These are phyloP conservation scores for Prostheceraeus crozeri DNA, from an alignment of 2,888 invertebrate genomes.

Conservation along the genomic window DNA sequence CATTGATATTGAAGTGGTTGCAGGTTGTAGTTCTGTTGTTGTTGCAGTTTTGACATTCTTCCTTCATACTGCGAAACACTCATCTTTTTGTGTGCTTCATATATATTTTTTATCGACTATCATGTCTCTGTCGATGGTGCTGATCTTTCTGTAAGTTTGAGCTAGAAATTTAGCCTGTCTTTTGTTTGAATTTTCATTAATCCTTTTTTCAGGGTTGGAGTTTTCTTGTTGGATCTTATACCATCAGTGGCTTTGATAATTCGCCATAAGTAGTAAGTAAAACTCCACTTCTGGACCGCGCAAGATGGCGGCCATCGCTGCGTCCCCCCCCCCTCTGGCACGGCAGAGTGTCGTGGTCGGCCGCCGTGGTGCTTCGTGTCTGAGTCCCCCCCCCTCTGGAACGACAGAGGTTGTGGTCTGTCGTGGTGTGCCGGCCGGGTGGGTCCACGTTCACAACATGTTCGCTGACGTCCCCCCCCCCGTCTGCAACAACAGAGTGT, in stretches of 20 bases:
- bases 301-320: too few species aligned
- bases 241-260: slow-evolving; percentile 3
- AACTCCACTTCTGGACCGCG: too few species aligned
- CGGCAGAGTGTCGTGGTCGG: too few species aligned
- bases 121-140: slow-evolving; percentile 1
- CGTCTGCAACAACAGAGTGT: too few species aligned
- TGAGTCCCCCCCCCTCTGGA: too few species aligned
- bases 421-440: too few species aligned
- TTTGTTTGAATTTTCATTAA: neutral
- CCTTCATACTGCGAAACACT: neutral
- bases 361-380: too few species aligned
- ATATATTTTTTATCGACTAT: neutral
- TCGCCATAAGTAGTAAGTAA: too few species aligned
- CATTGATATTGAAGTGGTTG: neutral
- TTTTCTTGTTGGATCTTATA: neutral
- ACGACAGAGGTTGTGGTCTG: too few species aligned
- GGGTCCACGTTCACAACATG: too few species aligned
- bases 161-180: slow-evolving; percentile 1
- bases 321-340: too few species aligned
- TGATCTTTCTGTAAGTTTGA: slow-evolving; percentile 2
- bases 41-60: neutral
- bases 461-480: too few species aligned
- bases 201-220: neutral
- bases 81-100: slow-evolving; percentile 15
- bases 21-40: neutral